phyloP scores from a whole-genome alignment of 2,888 invertebrate genomes.

The Xanthia togata region DNA sequence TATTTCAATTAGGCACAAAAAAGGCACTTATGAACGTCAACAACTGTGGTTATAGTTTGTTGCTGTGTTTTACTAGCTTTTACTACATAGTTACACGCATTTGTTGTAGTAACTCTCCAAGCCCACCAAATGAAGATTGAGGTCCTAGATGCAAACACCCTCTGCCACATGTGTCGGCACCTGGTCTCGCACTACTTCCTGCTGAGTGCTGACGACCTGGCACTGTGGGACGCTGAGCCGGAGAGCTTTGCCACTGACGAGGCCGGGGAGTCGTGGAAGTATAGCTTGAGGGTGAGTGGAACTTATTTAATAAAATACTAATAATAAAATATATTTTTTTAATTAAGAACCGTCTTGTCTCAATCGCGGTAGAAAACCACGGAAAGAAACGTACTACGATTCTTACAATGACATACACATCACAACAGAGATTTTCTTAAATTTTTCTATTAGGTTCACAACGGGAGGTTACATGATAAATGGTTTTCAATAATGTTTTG shows the following conservation, averaged over 20 bases:
- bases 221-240: conserved; percentile 97
- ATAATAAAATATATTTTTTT: neutral
- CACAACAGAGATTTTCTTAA: neutral
- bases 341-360: neutral
- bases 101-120: conserved; percentile 86
- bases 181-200: conserved; percentile 97
- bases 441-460: neutral
- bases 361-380: neutral
- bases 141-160: conserved; percentile 94
- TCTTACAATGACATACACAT: neutral
- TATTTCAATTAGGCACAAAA: too few species aligned
- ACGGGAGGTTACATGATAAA: neutral
- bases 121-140: conserved; percentile 93
- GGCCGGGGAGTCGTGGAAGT: conserved; percentile 98
- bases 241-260: conserved; percentile 97
- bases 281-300: conserved; percentile 94
- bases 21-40: too few species aligned
- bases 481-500: neutral
- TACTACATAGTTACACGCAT: neutral
- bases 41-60: neutral
- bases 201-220: conserved; percentile 95
- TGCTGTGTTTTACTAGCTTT: neutral
- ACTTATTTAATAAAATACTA: neutral
- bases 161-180: conserved; percentile 95
- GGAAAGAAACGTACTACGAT: neutral